Percentiles rank a stretch among this genome's conserved stretches.
These are phyloP conservation scores for Atopsyche davidsoni DNA, from an alignment of 1,140 invertebrate genomes.

Conservation along the genomic window DNA sequence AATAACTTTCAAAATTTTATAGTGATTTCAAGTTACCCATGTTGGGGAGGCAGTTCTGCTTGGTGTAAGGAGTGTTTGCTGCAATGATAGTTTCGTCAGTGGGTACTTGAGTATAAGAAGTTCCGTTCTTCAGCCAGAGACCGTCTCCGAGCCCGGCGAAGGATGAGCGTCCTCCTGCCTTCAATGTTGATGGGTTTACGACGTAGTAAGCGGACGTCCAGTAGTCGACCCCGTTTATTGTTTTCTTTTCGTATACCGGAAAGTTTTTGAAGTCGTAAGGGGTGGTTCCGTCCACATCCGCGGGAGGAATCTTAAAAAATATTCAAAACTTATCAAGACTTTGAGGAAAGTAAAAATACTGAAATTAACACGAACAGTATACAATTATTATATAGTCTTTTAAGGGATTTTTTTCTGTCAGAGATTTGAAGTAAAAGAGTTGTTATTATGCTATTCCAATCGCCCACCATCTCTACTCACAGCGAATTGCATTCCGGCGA, in stretches of 20 bases:
- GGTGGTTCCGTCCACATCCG: conserved; percentile 9
- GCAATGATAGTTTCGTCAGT: conserved; percentile 27
- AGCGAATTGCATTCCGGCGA: conserved; percentile 24
- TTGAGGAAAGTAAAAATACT: no score
- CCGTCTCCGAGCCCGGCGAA: conserved; percentile 10
- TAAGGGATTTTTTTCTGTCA: no score
- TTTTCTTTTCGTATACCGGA: conserved; percentile 19
- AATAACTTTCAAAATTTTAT: not conserved
- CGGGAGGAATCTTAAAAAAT: conserved; percentile 8
- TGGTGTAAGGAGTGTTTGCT: conserved; percentile 31
- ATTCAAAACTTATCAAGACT: not conserved
- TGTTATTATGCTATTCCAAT: no score
- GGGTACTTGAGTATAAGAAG: conserved; percentile 29
- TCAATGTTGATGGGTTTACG: conserved; percentile 11
- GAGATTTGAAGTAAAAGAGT: no score
- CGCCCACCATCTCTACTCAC: no score
- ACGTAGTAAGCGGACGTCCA: conserved; percentile 26
- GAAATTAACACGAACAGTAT: not conserved
- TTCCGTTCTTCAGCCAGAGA: conserved; percentile 35
- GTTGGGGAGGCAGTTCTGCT: conserved; percentile 36
- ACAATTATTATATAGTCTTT: no score
- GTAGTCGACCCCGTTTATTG: conserved; percentile 7
- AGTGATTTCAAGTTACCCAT: conserved; percentile 35
- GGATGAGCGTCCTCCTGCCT: conserved; percentile 4
- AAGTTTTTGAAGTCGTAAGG: conserved; percentile 13